A percentile compares a stretch with the other conserved stretches of the same genome.
Evolutionary conservation across 2,797 vertebrate genomes (phyloP).

Genomic region (Eremophila alpestris): DNA sequence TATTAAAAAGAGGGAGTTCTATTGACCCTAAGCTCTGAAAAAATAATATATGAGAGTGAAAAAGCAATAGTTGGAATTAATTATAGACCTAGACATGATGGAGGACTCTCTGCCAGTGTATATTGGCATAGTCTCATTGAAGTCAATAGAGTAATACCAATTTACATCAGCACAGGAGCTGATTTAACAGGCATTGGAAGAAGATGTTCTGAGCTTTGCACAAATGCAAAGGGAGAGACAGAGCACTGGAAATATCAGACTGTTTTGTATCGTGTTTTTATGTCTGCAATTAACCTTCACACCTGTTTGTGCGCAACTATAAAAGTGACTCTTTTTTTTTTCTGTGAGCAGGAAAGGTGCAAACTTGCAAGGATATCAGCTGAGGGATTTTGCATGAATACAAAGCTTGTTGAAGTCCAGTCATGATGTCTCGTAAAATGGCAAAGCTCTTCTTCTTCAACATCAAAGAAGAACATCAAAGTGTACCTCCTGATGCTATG

Average conservation of each 20-base stretch:
- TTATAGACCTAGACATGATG: neutral
- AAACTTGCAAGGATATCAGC: neutral
- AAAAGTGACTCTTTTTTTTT: neutral
- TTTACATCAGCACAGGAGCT: neutral
- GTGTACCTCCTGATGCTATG: neutral
- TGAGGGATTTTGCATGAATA: neutral
- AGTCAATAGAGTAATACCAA: slow-evolving; percentile 35
- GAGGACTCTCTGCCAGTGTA: neutral
- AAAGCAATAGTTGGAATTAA: slow-evolving; percentile 25
- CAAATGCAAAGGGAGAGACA: neutral
- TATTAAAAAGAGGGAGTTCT: neutral
- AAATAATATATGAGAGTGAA: slow-evolving; percentile 1
- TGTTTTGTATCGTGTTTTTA: neutral
- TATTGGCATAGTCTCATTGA: neutral
- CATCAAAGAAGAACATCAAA: slow-evolving; percentile 56
- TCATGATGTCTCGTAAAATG: neutral
- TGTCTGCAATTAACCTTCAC: neutral
- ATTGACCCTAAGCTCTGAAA: slow-evolving; percentile 27
- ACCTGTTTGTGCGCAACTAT: neutral
- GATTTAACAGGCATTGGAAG: neutral
- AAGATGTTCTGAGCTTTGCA: neutral
- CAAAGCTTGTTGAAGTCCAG: slow-evolving; percentile 2
- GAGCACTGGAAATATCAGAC: neutral
- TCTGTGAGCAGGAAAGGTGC: neutral
- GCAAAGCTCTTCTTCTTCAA: slow-evolving; percentile 18